phyloP scores from a whole-genome alignment of 2,888 invertebrate species.

The Pasiphila rectangulata region DNA sequence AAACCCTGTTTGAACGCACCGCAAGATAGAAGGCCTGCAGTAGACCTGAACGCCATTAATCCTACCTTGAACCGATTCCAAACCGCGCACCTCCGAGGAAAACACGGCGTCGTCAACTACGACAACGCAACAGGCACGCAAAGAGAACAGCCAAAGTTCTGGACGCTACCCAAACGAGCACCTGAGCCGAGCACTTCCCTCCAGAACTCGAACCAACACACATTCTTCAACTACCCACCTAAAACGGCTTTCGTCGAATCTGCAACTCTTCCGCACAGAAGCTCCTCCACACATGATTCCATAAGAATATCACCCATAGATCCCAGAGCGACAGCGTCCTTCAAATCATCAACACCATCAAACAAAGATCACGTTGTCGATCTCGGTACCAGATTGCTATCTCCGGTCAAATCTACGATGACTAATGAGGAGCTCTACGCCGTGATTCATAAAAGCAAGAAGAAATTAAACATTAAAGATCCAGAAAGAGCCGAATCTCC shows the following conservation, averaged over 20 bases:
- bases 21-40: constrained; percentile 48
- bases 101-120: constrained; percentile 59
- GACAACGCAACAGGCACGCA: constrained; percentile 46
- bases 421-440: constrained; percentile 89
- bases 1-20: constrained; percentile 61
- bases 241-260: constrained; percentile 39
- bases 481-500: constrained; percentile 75
- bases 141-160: constrained; percentile 74
- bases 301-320: constrained; percentile 85
- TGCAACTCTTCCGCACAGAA: constrained; percentile 35
- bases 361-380: constrained; percentile 74
- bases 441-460: constrained; percentile 88
- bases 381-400: constrained; percentile 76
- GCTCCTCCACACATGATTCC: constrained; percentile 54
- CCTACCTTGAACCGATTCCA: constrained; percentile 55
- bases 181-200: constrained; percentile 42
- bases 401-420: constrained; percentile 87
- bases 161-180: constrained; percentile 79
- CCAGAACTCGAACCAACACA: constrained; percentile 36
- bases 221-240: constrained; percentile 42
- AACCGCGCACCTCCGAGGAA: constrained; percentile 62
- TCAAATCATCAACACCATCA: constrained; percentile 86
- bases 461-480: constrained; percentile 85
- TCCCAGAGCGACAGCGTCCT: constrained; percentile 80
- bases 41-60: constrained; percentile 56